Evolutionary conservation across 2,888 invertebrate species (phyloP).

Genomic region (Myopa tessellatipennis): DNA sequence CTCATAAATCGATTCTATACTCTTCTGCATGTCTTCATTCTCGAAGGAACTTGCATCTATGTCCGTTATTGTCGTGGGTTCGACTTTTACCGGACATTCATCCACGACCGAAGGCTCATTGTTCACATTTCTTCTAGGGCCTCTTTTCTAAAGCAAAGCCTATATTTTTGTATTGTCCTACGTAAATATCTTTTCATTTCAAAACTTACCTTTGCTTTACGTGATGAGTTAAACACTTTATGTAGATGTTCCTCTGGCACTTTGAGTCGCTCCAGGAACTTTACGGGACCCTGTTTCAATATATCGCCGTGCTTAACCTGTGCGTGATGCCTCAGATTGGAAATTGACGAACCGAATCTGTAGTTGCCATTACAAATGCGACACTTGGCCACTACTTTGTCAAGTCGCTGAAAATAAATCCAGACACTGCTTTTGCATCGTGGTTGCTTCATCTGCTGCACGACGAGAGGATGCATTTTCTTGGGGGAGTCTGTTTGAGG

Average conservation of each 20-base stretch:
- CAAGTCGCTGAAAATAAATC: conserved; percentile 27
- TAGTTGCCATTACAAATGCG: conserved; percentile 33
- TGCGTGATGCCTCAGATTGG: conserved; percentile 25
- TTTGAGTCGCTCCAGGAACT: conserved; percentile 24
- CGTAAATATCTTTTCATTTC: not conserved
- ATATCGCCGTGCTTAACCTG: conserved; percentile 27
- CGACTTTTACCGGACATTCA: not conserved
- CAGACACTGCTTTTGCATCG: conserved; percentile 29
- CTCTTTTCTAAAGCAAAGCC: not conserved
- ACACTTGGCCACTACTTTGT: conserved; percentile 14
- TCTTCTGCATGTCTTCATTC: not conserved
- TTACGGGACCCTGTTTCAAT: conserved; percentile 12
- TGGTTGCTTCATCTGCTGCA: conserved; percentile 20
- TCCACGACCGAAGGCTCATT: not conserved
- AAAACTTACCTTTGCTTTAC: not conserved
- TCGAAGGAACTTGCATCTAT: not conserved
- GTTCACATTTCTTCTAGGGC: not conserved
- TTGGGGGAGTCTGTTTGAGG: not conserved
- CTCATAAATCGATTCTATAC: conserved; percentile 23
- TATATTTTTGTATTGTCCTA: not conserved
- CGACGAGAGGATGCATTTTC: conserved; percentile 13
- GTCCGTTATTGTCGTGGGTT: not conserved
- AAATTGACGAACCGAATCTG: conserved; percentile 30
- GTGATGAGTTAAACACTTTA: not conserved
- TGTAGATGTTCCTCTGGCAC: conserved; percentile 4